Conservation (phyloP, 2,888 invertebrate species). For the Punctoribates punctum region DNA sequence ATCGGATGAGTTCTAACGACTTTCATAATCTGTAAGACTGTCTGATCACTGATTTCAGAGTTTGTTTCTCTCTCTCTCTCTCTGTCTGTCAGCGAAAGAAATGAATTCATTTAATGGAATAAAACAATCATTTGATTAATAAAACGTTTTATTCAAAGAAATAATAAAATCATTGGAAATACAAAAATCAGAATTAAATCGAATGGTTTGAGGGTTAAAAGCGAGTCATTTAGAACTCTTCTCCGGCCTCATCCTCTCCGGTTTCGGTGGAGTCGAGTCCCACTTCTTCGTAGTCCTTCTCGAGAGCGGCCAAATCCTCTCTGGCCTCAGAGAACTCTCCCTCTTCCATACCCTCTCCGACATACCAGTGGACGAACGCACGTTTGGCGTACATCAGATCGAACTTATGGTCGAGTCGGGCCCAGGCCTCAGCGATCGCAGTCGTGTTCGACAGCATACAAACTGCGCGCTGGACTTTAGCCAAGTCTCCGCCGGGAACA, state of each 20-base stretch:
- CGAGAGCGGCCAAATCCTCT: conserved; percentile 55
- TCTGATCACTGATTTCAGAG: no score
- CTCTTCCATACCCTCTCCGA: conserved; percentile 59
- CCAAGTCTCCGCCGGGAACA: conserved; percentile 56
- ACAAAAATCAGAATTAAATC: no score
- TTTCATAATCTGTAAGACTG: no score
- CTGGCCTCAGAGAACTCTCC: conserved; percentile 56
- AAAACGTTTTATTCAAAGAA: no score
- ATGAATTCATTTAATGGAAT: no score
- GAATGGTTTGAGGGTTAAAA: no score
- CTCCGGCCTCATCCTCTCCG: conserved; percentile 47
- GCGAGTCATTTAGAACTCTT: conserved; percentile 41
- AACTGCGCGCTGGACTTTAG: conserved; percentile 60
- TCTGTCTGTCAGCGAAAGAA: no score
- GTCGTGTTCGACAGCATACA: conserved; percentile 76
- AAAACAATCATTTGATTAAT: no score
- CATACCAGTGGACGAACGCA: conserved; percentile 77
- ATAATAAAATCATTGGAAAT: no score
- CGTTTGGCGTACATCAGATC: conserved; percentile 74
- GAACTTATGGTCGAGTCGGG: conserved; percentile 71
- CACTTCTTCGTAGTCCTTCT: conserved; percentile 56
- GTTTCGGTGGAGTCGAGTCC: conserved; percentile 49
- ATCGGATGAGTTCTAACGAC: no score
- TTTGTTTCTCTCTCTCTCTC: no score
- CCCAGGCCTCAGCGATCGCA: conserved; percentile 83